Evolutionary conservation across 1,140 invertebrate species (phyloP).

Genomic region (Drosophila sproati): DNA sequence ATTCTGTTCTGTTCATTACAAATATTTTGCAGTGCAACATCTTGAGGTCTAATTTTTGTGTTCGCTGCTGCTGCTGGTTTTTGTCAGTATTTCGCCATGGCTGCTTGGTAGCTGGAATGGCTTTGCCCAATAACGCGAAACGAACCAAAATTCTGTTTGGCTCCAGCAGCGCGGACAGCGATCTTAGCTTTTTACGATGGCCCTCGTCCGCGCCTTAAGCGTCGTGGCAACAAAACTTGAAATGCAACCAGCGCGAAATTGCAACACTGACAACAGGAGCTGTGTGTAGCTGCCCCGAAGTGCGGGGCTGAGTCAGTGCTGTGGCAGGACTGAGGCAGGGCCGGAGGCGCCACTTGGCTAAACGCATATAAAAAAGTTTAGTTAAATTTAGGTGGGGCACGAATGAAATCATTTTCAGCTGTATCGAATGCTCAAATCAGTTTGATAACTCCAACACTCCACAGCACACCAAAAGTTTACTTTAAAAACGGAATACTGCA

Average conservation of each 20-base stretch:
- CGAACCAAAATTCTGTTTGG: slow-evolving; percentile 65
- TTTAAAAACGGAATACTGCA: too few relatives aligned
- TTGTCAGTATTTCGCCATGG: slow-evolving; percentile 53
- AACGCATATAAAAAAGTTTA: slow-evolving; percentile 81
- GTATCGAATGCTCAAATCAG: slow-evolving; percentile 36
- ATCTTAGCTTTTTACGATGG: slow-evolving; percentile 76
- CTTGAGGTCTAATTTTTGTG: background rate
- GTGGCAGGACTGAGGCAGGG: slow-evolving; percentile 1
- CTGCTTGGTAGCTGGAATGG: slow-evolving; percentile 73
- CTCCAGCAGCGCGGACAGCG: slow-evolving; percentile 75
- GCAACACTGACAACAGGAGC: slow-evolving; percentile 40
- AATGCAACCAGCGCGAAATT: slow-evolving; percentile 80
- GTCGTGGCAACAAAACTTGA: slow-evolving; percentile 70
- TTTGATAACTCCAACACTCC: background rate
- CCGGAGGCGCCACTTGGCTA: slow-evolving; percentile 74
- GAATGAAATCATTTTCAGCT: slow-evolving; percentile 76
- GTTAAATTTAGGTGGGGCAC: slow-evolving; percentile 73
- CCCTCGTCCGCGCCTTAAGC: slow-evolving; percentile 46
- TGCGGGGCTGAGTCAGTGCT: slow-evolving; percentile 1
- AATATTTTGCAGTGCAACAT: slow-evolving; percentile 64
- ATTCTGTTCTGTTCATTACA: background rate
- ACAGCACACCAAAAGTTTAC: background rate
- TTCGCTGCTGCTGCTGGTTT: background rate
- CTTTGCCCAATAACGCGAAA: slow-evolving; percentile 73
- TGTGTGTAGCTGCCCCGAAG: too few relatives aligned